Conservation (phyloP, 2,113 vertebrate genomes). For the Puntigrus tetrazona region DNA sequence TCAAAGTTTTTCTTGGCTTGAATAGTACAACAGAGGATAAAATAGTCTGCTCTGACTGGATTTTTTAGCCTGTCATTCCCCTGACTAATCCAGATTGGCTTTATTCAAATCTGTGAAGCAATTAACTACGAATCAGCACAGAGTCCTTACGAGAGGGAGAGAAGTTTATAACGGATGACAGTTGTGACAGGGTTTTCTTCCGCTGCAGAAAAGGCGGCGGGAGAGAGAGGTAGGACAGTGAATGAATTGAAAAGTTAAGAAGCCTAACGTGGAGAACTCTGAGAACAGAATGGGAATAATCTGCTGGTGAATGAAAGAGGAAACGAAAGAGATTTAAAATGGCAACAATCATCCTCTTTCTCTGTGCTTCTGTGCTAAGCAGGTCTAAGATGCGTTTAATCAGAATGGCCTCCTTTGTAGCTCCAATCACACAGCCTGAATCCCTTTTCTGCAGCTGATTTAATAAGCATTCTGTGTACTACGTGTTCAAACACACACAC, state of each 20-base stretch:
- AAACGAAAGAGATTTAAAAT: conserved; percentile 60
- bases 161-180: conserved; percentile 47
- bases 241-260: conserved; percentile 72
- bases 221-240: conserved; percentile 53
- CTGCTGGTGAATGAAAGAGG: conserved; percentile 59
- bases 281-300: conserved; percentile 66
- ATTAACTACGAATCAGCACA: conserved; percentile 69
- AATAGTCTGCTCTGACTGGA: background rate
- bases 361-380: conserved; percentile 66
- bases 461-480: conserved; percentile 64
- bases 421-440: conserved; percentile 66
- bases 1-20: background rate
- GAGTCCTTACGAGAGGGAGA: conserved; percentile 57
- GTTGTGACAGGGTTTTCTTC: conserved; percentile 43
- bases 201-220: conserved; percentile 45
- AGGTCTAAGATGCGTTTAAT: conserved; percentile 73
- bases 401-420: conserved; percentile 69
- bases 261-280: conserved; percentile 66
- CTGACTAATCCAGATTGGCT: conserved; percentile 69
- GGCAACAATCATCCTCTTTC: conserved; percentile 69
- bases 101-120: conserved; percentile 62
- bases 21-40: background rate
- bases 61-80: conserved; percentile 39
- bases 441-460: conserved; percentile 64
- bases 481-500: conserved; percentile 51